phyloP scores from a whole-genome alignment of 2,888 invertebrate species.

The Cataglyphis livida region DNA sequence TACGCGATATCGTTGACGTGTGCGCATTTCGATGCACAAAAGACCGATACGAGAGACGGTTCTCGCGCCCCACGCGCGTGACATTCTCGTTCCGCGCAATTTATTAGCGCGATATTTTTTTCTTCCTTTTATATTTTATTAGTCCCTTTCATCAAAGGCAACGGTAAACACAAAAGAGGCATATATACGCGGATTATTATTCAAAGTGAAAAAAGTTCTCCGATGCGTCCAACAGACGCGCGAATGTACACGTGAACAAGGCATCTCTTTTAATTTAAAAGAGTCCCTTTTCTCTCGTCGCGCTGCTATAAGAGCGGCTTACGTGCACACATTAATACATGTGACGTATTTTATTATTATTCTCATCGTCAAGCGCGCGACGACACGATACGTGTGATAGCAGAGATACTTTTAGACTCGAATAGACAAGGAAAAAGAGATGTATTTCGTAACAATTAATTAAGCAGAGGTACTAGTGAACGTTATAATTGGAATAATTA shows the following conservation, averaged over 20 bases:
- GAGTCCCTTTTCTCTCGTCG: not conserved
- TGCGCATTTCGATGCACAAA: slow-evolving; percentile 17
- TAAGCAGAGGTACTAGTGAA: not conserved
- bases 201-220: slow-evolving; percentile 12
- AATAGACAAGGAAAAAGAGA: not conserved
- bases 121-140: slow-evolving; percentile 25
- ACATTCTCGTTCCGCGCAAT: not conserved
- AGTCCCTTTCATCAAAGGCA: slow-evolving; percentile 18
- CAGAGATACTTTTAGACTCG: not conserved
- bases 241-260: not conserved
- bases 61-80: not conserved
- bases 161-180: slow-evolving; percentile 26
- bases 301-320: not conserved
- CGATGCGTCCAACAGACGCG: not conserved
- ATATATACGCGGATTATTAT: slow-evolving; percentile 1
- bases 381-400: not conserved
- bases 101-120: slow-evolving; percentile 28
- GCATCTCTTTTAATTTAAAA: slow-evolving; percentile 6
- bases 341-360: slow-evolving; percentile 1
- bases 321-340: not conserved
- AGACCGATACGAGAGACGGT: slow-evolving; percentile 11
- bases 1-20: slow-evolving; percentile 31
- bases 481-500: not conserved
- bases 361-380: not conserved
- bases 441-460: not conserved